A percentile compares a stretch with the other conserved stretches of the same genome.
phyloP scores from a whole-genome alignment of 1,140 invertebrate genomes.

The Bombus superbus region DNA sequence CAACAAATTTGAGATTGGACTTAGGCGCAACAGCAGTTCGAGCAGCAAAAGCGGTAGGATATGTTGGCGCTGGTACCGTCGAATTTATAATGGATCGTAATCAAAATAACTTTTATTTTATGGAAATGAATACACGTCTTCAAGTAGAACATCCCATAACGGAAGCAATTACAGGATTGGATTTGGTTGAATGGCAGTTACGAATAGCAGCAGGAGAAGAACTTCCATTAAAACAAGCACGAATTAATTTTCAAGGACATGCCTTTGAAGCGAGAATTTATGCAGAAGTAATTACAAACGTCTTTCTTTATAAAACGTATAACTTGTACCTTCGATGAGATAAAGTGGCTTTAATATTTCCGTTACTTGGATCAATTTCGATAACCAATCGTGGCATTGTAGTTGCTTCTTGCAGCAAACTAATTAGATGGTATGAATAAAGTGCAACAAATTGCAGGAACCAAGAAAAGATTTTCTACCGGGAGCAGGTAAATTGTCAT shows the following conservation, averaged over 20 bases:
- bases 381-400: neutral
- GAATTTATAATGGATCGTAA: conserved; percentile 95
- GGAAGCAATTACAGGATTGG: conserved; percentile 96
- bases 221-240: conserved; percentile 90
- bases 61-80: conserved; percentile 98
- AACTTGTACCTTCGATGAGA: neutral
- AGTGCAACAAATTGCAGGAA: conserved; percentile 79
- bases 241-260: conserved; percentile 91
- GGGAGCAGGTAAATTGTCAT: conserved; percentile 89
- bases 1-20: conserved; percentile 88
- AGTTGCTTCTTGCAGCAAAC: neutral
- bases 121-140: conserved; percentile 99
- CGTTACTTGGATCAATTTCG: neutral
- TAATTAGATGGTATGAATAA: neutral
- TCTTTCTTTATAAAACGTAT: neutral
- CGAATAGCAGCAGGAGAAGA: conserved; percentile 92
- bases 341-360: neutral
- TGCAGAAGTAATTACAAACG: conserved; percentile 87
- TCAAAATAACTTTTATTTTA: conserved; percentile 95
- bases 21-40: conserved; percentile 95
- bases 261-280: conserved; percentile 98
- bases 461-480: conserved; percentile 95
- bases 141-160: conserved; percentile 99
- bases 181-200: conserved; percentile 99
- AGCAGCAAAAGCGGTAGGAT: conserved; percentile 95